Evolutionary conservation across 2,888 invertebrate genomes (phyloP), one percentile per base, ranked within the genome.

Genomic region (Galerucella calmariensis): DNA sequence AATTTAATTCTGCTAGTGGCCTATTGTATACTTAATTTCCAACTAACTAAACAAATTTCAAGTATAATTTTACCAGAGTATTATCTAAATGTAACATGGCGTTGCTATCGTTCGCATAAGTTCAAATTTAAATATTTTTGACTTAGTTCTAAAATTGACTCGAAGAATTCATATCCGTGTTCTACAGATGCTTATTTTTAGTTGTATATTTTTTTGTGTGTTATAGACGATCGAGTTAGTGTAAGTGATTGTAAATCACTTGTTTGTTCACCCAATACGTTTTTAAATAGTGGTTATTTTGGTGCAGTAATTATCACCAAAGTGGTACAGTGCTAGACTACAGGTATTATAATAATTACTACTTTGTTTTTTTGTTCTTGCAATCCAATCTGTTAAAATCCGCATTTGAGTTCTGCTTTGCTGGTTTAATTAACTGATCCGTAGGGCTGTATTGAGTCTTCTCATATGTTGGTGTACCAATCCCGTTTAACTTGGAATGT

Each of bases 151-250:
- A 69, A 69, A 69, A 51, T 69, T 41, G 48, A 51, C 58, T 51
- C 35, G 41, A 51, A 69, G 62, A 69, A 62, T 69, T 69, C 53
- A 41, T 69, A 63, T 69, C 69, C 72, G 72, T 72, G 72, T 72
- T 72, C 72, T 59, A 66, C 62, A 27, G 14, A 51, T 48, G 24
- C 41, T 20, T 72, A 72, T 72, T 72, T 72, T 72, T 72, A 67
- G 71, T 35, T 2, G 9, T n/a, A 2, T 41, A 27, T 35, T 61
- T 20, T 51, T 56, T 20, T 56, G 1, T 12, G 11, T 56, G 1
- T 16, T 56, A 20, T 69, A 51, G 53, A 63, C 53, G 46, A 69
- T 69, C 63, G 27, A 27, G 69, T 59, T n/a, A 27, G 61, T 46
- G 61, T 46, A 58, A 69, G 68, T 20, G 63, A 35, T 65, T 65